These are phyloP conservation scores for Sceloporus tristichus DNA, from an alignment of 2,113 vertebrate species.

Conservation along the genomic window DNA sequence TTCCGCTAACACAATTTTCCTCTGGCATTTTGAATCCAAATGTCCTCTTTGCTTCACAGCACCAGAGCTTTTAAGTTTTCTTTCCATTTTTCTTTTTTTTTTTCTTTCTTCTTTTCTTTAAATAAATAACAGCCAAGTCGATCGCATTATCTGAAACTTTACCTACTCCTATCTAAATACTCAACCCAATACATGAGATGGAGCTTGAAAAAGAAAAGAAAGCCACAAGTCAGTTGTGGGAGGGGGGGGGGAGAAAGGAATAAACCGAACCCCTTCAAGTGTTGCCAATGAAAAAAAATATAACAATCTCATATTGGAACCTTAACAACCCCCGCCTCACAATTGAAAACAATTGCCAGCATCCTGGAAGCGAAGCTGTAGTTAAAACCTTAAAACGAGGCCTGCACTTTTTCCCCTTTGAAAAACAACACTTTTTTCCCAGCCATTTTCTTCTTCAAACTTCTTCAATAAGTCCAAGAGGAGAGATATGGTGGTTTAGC, in stretches of 20 bases:
- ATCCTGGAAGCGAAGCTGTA: not conserved
- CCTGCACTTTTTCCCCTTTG: not conserved
- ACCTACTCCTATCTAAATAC: not conserved
- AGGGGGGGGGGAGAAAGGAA: not conserved
- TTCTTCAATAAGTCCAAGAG: not conserved
- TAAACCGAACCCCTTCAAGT: conserved; percentile 21
- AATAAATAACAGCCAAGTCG: not conserved
- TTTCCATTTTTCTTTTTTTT: not conserved
- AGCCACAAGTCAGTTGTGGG: conserved; percentile 20
- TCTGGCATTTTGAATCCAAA: not conserved
- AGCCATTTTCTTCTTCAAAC: not conserved
- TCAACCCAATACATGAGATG: conserved; percentile 5
- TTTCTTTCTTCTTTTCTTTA: not conserved
- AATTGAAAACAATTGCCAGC: not conserved
- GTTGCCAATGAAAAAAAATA: not conserved
- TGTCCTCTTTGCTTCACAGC: not conserved
- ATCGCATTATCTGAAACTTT: conserved; percentile 5
- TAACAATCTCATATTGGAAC: not conserved
- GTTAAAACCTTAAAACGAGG: conserved; percentile 15
- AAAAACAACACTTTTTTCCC: too few species aligned
- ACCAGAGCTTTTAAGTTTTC: not conserved
- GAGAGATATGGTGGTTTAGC: not conserved
- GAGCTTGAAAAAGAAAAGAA: not conserved
- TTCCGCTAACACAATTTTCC: not conserved
- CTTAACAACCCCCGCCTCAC: not conserved